Evolutionary conservation across 1,140 invertebrate species (phyloP).

Genomic region (Zaprionus camerounensis): DNA sequence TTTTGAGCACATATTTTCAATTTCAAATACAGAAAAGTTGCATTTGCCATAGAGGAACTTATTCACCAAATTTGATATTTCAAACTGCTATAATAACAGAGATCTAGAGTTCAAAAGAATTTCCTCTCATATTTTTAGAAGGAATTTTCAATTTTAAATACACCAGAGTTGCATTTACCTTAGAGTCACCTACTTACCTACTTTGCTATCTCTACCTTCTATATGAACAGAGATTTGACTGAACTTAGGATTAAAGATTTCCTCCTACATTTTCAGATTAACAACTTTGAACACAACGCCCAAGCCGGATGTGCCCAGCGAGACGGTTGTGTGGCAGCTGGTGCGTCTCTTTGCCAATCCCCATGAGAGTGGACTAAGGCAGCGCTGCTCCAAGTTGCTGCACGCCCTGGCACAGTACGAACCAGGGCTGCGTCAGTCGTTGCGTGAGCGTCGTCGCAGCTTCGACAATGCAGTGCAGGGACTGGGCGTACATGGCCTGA

Average conservation of each 20-base stretch:
- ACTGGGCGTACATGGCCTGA: conserved; percentile 94
- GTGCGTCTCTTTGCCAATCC: conserved; percentile 91
- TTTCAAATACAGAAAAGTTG: neutral
- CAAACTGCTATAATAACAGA: too few relatives aligned
- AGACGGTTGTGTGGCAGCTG: conserved; percentile 91
- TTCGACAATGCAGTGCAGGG: conserved; percentile 94
- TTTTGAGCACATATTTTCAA: neutral
- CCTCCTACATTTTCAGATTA: conserved; percentile 81
- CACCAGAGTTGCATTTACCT: too few relatives aligned
- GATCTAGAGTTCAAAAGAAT: too few relatives aligned
- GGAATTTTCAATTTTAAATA: neutral
- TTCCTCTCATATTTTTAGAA: too few relatives aligned
- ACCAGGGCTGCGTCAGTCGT: conserved; percentile 85
- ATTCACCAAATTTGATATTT: too few relatives aligned
- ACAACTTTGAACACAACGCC: conserved; percentile 86
- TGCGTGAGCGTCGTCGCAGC: conserved; percentile 88
- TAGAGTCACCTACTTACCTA: neutral
- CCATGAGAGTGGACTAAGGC: conserved; percentile 86
- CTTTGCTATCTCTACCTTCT: neutral
- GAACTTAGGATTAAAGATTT: neutral
- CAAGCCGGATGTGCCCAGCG: conserved; percentile 88
- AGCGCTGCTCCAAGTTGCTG: conserved; percentile 86
- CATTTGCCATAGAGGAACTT: neutral
- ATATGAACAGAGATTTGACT: neutral
- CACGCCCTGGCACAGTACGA: conserved; percentile 86